phyloP scores from a whole-genome alignment of 2,113 vertebrate species.

The Cynopterus brachyotis region DNA sequence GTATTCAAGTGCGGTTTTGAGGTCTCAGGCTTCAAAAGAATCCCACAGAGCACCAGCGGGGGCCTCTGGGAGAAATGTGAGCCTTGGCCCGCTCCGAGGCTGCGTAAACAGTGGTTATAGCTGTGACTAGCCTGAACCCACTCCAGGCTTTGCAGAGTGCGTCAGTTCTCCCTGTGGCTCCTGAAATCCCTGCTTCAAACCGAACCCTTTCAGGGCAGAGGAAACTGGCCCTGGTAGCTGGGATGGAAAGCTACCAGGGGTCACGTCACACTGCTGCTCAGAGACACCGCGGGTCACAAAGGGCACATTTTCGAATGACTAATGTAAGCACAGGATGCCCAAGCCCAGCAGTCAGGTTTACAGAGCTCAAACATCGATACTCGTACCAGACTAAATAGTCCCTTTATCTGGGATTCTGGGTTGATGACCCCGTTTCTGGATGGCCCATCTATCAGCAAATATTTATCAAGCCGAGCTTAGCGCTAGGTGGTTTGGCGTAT shows the following conservation, averaged over 20 bases:
- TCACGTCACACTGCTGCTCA: background rate
- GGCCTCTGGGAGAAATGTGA: background rate
- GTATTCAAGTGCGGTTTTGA: background rate
- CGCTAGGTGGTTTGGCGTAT: background rate
- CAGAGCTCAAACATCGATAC: background rate
- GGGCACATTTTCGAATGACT: background rate
- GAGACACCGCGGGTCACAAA: background rate
- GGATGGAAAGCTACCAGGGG: background rate
- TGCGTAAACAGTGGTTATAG: background rate
- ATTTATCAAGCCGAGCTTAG: slow-evolving; percentile 19
- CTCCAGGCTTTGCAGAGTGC: background rate
- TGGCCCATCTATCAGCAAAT: slow-evolving; percentile 28
- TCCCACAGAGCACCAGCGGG: accelerated
- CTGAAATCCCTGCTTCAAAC: background rate
- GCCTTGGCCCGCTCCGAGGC: background rate
- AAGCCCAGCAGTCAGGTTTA: background rate
- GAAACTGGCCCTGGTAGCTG: background rate
- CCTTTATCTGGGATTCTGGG: background rate
- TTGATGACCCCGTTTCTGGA: background rate
- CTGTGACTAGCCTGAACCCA: background rate
- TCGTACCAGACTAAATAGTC: background rate
- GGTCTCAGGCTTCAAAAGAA: background rate
- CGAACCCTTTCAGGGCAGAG: background rate
- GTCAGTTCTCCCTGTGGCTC: background rate
- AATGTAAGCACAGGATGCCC: background rate